Base-by-base conservation (phyloP, 2,797 vertebrate genomes). In the Peromyscus aztecus region DNA sequence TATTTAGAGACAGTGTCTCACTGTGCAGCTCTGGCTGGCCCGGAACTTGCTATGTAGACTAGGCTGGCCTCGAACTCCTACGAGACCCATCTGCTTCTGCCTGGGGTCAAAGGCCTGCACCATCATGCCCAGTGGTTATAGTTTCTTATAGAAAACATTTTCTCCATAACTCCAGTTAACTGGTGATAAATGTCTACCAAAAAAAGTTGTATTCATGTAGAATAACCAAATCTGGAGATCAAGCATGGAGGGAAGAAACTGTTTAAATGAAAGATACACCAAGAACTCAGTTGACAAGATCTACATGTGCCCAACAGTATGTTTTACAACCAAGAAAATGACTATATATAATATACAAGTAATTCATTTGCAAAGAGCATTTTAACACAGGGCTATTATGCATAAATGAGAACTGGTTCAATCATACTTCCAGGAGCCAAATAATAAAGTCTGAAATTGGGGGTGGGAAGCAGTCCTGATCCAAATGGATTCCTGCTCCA, bases 391-490 rank as follows among this genome's bases (percentile, higher is more conserved):
- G 57, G 29, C 34, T 85, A 19, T 75, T 83, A 52, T 52, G 71
- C 84, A 63, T 83, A 31, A 88, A 84, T 94, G 69, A 93, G 49
- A 96, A 90, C 21, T 75, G 65, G 52, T 29, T 86, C 67, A 71
- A 75, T 90, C 37, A 61, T 61, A 81, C 61, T 75, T 57, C 13
- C 52, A 81, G n/a, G 55, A 37, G 59, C 21, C 46, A 85, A 94
- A 84, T n/a, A 77, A 59, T 80, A 81, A 81, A 85, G 94, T 87
- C 55, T 81, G 69, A 93, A 97, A 81, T 80, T 63, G 61, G 83
- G 61, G 4, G 46, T 37, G 46, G 80, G 49, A 77, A 81, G 59
- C n/a, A 95, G 17, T 82, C 80, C 84, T 95, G 77, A 67, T 14
- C 40, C 46, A 34, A 59, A 24, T 29, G 4, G 73, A 9, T 90